Evolutionary conservation across 2,113 vertebrate species (phyloP).

Genomic region (Lathamus discolor): DNA sequence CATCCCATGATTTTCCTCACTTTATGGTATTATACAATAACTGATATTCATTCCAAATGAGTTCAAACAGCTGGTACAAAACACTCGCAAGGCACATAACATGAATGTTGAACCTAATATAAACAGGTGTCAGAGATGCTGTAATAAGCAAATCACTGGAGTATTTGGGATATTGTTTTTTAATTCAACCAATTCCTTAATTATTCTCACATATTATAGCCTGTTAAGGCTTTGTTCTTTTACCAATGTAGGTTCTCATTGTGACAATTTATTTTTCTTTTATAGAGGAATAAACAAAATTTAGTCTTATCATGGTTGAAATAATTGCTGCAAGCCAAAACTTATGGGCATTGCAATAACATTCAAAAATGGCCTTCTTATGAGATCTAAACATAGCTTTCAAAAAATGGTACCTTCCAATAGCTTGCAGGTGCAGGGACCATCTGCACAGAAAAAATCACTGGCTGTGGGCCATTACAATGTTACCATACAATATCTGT

Average conservation of each 20-base stretch:
- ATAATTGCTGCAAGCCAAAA: neutral
- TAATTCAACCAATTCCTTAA: neutral
- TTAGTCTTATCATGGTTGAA: neutral
- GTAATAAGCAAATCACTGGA: neutral
- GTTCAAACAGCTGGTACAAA: neutral
- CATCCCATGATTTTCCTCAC: neutral
- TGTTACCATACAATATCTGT: slow-evolving; percentile 11
- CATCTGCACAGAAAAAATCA: slow-evolving; percentile 31
- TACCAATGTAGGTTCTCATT: neutral
- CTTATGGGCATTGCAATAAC: slow-evolving; percentile 27
- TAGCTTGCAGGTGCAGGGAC: slow-evolving; percentile 20
- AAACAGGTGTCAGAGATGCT: neutral
- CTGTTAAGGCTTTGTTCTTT: neutral
- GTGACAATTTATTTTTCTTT: neutral
- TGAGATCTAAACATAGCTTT: slow-evolving; percentile 41
- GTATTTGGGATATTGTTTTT: neutral
- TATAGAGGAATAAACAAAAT: neutral
- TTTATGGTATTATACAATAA: neutral
- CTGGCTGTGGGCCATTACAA: slow-evolving; percentile 3
- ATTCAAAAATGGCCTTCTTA: neutral
- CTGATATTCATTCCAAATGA: neutral
- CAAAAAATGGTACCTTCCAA: slow-evolving; percentile 35
- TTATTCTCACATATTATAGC: neutral
- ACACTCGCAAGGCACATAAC: neutral
- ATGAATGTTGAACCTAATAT: neutral